These are phyloP conservation scores for Nothoprocta pentlandii DNA, from an alignment of 2,113 vertebrate species.

Conservation along the genomic window DNA sequence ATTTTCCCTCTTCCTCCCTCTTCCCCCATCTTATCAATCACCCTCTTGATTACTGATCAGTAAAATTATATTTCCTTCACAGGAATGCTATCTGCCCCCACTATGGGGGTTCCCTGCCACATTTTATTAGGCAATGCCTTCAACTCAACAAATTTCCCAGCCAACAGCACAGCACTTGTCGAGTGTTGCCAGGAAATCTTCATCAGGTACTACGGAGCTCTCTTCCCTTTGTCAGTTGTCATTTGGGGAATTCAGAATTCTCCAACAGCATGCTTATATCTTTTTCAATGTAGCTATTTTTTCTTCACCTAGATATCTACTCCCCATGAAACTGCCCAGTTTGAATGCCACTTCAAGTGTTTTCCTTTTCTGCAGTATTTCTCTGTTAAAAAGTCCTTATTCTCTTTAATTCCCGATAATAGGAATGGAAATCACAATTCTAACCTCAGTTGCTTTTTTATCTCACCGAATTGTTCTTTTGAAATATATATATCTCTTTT, in stretches of 20 bases:
- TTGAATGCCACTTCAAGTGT: neutral
- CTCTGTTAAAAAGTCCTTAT: neutral
- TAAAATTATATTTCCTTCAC: conserved; percentile 29
- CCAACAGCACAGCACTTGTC: conserved; percentile 69
- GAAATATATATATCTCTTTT: neutral
- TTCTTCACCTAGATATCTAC: neutral
- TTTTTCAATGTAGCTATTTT: neutral
- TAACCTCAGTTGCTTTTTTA: neutral
- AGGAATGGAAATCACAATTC: neutral
- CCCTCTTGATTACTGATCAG: neutral
- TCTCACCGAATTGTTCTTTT: neutral
- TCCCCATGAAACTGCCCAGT: neutral
- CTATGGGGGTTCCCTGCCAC: conserved; percentile 72
- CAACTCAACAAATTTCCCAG: conserved; percentile 58
- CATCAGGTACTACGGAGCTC: conserved; percentile 73
- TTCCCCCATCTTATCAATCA: neutral
- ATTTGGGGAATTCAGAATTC: neutral
- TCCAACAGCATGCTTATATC: neutral
- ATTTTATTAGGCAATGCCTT: conserved; percentile 72
- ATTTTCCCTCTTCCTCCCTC: neutral
- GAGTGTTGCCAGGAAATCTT: conserved; percentile 84
- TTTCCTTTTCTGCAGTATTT: neutral
- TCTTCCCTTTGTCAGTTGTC: neutral
- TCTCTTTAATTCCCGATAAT: neutral
- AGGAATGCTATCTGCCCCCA: conserved; percentile 82